A percentile compares a stretch with the other conserved stretches of the same genome.
Evolutionary conservation across 2,113 vertebrate genomes (phyloP).

Genomic region (Girardinichthys multiradiatus): DNA sequence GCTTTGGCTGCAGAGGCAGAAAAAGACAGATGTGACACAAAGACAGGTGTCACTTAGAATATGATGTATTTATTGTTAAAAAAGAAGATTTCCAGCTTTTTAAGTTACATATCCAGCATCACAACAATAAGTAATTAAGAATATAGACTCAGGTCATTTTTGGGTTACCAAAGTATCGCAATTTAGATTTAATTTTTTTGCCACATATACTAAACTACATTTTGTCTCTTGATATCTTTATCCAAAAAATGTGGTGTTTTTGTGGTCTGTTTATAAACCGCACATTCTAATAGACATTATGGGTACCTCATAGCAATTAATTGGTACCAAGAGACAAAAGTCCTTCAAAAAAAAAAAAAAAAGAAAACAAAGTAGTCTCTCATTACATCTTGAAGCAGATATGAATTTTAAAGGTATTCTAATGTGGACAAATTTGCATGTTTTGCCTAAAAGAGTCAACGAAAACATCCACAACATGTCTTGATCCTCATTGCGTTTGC

Average conservation of each 20-base stretch:
- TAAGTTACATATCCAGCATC: background rate
- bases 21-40: slow-evolving; percentile 12
- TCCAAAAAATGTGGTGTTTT: slow-evolving; percentile 29
- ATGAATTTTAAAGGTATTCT: too few relatives aligned
- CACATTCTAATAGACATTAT: background rate
- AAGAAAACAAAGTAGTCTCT: slow-evolving; percentile 27
- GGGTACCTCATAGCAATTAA: slow-evolving; percentile 48
- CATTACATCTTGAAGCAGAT: slow-evolving; percentile 28
- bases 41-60: background rate
- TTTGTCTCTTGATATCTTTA: background rate
- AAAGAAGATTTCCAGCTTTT: too few relatives aligned
- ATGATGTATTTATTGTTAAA: background rate
- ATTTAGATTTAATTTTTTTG: background rate
- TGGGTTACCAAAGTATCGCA: background rate
- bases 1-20: slow-evolving; percentile 27
- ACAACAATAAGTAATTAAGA: background rate
- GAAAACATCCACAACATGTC: too few relatives aligned
- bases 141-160: background rate
- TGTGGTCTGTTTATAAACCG: slow-evolving; percentile 18
- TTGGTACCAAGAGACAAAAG: slow-evolving; percentile 41
- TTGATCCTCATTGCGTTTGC: too few relatives aligned
- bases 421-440: too few relatives aligned
- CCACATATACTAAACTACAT: background rate
- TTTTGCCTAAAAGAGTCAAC: too few relatives aligned
- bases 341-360: slow-evolving; percentile 8